Base-by-base conservation (phyloP, 2,113 vertebrate genomes). In the Platysteira castanea region DNA sequence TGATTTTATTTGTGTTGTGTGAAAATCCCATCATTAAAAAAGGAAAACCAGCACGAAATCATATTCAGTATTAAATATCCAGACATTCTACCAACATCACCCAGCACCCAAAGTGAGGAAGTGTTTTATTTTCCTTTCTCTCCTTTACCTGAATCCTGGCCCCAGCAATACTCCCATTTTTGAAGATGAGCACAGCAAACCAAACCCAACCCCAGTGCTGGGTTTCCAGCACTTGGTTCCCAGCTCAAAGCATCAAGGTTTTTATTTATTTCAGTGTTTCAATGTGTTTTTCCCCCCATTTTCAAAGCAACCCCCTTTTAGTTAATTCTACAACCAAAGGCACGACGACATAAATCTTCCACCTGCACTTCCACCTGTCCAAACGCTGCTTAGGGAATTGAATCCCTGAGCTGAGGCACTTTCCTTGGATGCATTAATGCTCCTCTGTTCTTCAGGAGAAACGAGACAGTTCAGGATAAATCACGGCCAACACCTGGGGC, bases 51-150 rank as follows among this genome's bases (percentile, higher is more conserved):
- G 21, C 7, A n/a, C 2, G 16, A 63, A 83, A 68, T 54, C 3
- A 23, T 9, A 22, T 4, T 27, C 57, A 31, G 15, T 1, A 68
- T 18, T 9, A 30, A 84, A 77, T 7, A 80, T 16, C 31, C 50
- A 64, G 2, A 2, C 2, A 16, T 47, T 67, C 33, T 49, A 49
- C 3, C 18, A 44, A 20, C 9, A 2, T 0, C 27, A 19, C 8
- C n/a, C 78, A 86, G 49, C 52, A 75, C 10, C 9, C 57, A 31
- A 37, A 44, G 73, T 1, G 14, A 27, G 71, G n/a, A 39, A 60
- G 3, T 2, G 0, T 15, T 73, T 1, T 18, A 7, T 77, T 85
- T 65, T 44, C 73, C 49, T 68, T 44, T 46, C 24, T 54, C 53
- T 49, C 27, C 50, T 61, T 31, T 13, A 18, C 7, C 21, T 1